Evolutionary conservation across 2,888 invertebrate species (phyloP).

Genomic region (Cerastis rubricosa): DNA sequence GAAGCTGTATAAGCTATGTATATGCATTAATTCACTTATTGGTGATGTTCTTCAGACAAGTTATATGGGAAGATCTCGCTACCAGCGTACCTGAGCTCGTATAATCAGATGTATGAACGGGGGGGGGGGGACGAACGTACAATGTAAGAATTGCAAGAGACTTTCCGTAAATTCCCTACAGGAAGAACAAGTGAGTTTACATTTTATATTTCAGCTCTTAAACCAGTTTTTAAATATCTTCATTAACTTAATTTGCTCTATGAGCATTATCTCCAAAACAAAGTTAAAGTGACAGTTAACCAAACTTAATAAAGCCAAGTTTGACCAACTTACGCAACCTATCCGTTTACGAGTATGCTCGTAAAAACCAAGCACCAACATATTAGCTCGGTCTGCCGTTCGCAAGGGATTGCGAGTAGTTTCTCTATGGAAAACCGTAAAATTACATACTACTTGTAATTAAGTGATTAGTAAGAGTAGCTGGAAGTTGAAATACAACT

Average conservation of each 20-base stretch:
- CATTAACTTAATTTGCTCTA: neutral
- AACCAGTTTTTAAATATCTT: neutral
- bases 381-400: constrained; percentile 18
- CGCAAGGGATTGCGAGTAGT: constrained; percentile 20
- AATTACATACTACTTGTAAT: constrained; percentile 58
- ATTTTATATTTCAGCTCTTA: neutral
- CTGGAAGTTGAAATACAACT: constrained; percentile 33
- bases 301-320: constrained; percentile 34
- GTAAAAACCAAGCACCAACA: constrained; percentile 43
- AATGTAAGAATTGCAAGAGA: neutral
- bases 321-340: constrained; percentile 24
- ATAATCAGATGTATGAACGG: neutral
- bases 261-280: neutral
- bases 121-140: too few species aligned
- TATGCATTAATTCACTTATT: neutral
- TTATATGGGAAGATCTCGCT: neutral
- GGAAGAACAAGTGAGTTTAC: neutral
- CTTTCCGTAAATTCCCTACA: neutral
- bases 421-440: constrained; percentile 57
- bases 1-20: neutral
- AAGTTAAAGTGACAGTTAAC: constrained; percentile 4
- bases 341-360: constrained; percentile 31
- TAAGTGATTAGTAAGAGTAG: constrained; percentile 53
- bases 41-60: neutral
- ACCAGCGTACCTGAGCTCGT: neutral